A percentile compares a stretch with the other conserved stretches of the same genome.
These are phyloP conservation scores for Xenus cinereus DNA, from an alignment of 2,113 vertebrate species.

Conservation along the genomic window DNA sequence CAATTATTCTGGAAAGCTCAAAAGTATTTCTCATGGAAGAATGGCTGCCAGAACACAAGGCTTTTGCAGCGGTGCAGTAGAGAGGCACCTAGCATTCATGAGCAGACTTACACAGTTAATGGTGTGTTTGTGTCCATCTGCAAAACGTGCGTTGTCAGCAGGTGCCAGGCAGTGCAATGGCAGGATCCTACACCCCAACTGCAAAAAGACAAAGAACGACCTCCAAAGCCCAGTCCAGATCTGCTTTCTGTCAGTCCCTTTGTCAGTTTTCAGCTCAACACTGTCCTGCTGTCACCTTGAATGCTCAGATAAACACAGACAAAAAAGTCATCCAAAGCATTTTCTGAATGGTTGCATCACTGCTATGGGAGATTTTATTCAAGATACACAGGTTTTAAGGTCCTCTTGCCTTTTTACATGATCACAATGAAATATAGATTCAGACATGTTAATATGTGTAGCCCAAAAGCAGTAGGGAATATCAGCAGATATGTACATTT, in stretches of 20 bases:
- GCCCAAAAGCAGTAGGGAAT: neutral
- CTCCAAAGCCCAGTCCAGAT: neutral
- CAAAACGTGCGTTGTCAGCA: neutral
- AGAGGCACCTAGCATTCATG: accelerated
- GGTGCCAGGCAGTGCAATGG: neutral
- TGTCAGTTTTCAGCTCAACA: neutral
- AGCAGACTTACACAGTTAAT: neutral
- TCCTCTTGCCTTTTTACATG: neutral
- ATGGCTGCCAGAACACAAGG: neutral
- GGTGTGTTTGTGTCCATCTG: neutral
- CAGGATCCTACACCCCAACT: neutral
- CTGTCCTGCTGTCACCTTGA: neutral
- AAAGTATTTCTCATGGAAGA: neutral
- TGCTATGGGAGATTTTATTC: neutral
- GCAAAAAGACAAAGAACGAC: neutral
- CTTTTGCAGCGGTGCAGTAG: neutral
- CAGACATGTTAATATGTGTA: neutral
- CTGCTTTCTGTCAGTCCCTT: neutral
- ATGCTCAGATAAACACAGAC: neutral
- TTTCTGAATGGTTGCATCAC: neutral
- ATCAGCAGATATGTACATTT: neutral
- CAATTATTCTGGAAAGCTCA: neutral
- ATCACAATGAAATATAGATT: neutral
- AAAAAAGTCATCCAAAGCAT: neutral
- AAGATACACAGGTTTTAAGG: neutral